These are phyloP conservation scores for Asarcornis scutulata DNA, from an alignment of 2,113 vertebrate species.

Conservation along the genomic window DNA sequence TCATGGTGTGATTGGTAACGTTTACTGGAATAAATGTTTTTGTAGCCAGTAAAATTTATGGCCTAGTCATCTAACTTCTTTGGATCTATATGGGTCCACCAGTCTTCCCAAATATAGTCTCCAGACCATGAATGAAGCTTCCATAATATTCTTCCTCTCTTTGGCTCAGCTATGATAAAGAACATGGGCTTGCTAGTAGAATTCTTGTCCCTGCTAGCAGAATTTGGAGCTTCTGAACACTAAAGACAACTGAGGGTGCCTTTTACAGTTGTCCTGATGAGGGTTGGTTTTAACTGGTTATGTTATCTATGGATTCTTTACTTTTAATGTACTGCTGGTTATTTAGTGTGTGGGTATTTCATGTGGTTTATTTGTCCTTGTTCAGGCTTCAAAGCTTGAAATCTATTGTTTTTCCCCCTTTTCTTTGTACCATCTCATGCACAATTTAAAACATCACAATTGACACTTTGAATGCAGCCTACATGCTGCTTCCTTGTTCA, in stretches of 20 bases:
- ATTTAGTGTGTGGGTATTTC: background rate
- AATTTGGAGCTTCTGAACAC: background rate
- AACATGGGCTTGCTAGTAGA: background rate
- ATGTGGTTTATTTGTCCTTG: background rate
- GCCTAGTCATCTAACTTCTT: background rate
- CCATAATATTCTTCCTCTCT: background rate
- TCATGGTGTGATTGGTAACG: background rate
- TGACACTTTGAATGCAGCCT: background rate
- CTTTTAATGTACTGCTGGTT: background rate
- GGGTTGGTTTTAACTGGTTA: background rate
- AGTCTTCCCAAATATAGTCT: background rate
- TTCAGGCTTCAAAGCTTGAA: background rate
- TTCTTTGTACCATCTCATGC: background rate
- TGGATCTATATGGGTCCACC: background rate
- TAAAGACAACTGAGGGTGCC: background rate
- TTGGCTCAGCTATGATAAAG: background rate
- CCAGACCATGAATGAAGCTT: background rate
- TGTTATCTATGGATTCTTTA: background rate
- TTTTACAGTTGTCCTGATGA: background rate
- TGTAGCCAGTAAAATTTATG: background rate
- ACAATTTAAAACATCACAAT: background rate
- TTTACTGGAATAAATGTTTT: background rate
- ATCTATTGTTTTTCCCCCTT: background rate
- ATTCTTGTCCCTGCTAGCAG: background rate
- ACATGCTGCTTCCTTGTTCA: background rate